Conservation (phyloP, 1,140 invertebrate genomes). For the Thalassaphorura encarpata region DNA sequence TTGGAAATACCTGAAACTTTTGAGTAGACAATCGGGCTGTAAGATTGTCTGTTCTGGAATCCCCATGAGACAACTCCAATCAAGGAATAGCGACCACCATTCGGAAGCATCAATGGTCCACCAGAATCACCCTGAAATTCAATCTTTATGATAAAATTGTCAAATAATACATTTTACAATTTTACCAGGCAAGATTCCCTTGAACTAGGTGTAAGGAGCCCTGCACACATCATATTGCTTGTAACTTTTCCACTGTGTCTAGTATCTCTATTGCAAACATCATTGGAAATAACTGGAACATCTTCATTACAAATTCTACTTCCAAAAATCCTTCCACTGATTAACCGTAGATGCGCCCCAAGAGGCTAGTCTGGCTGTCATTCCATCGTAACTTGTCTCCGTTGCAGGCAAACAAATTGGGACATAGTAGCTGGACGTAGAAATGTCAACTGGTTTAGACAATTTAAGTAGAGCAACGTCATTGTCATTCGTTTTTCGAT, state of each 20-base stretch:
- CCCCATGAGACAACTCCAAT: conserved; percentile 34
- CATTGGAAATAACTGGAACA: conserved; percentile 26
- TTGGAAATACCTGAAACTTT: conserved; percentile 15
- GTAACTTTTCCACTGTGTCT: conserved; percentile 20
- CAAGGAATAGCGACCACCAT: conserved; percentile 22
- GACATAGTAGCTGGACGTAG: conserved; percentile 18
- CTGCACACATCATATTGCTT: conserved; percentile 24
- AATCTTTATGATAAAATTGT: neutral
- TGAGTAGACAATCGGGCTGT: conserved; percentile 22
- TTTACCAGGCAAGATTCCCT: conserved; percentile 7
- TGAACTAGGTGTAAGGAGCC: conserved; percentile 8
- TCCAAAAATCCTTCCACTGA: too few species aligned
- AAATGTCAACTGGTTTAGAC: conserved; percentile 16
- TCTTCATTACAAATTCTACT: conserved; percentile 18
- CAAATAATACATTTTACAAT: neutral
- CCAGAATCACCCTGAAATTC: conserved; percentile 20
- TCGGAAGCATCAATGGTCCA: conserved; percentile 17
- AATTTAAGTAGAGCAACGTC: conserved; percentile 26
- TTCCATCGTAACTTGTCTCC: conserved; percentile 9
- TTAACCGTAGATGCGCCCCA: conserved; percentile 12
- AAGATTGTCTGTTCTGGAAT: conserved; percentile 11
- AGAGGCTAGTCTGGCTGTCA: conserved; percentile 2
- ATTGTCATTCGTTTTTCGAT: conserved; percentile 23
- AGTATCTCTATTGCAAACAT: conserved; percentile 25
- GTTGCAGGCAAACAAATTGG: conserved; percentile 24